A percentile compares a stretch with the other conserved stretches of the same genome.
Conservation (phyloP, 2,113 vertebrate genomes). For the Hiodon alosoides region DNA sequence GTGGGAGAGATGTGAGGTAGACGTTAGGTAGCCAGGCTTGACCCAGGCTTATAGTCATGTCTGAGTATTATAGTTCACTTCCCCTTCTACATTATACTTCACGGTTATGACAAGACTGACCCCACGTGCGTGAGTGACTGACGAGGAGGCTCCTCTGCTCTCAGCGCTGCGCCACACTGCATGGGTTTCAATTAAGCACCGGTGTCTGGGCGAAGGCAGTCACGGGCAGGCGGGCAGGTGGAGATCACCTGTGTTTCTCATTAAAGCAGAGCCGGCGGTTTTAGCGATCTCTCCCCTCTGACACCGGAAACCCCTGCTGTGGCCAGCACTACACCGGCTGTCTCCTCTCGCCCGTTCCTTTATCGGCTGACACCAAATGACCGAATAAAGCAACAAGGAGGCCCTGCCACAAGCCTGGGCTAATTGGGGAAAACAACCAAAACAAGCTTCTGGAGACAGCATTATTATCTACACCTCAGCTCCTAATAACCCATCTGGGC, state of each 20-base stretch:
- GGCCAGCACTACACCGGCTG: not conserved
- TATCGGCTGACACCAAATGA: slow-evolving; percentile 28
- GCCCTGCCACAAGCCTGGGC: slow-evolving; percentile 17
- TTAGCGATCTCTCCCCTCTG: not conserved
- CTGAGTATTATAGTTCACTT: too few species aligned
- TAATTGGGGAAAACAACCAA: slow-evolving; percentile 33
- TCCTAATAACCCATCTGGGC: slow-evolving; percentile 39
- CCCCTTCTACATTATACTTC: too few species aligned
- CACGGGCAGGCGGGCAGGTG: slow-evolving; percentile 7
- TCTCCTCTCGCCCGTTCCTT: slow-evolving; percentile 3
- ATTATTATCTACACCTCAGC: slow-evolving; percentile 32
- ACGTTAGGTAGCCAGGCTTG: too few species aligned
- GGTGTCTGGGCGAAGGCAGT: slow-evolving; percentile 19
- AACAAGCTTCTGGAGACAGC: slow-evolving; percentile 32
- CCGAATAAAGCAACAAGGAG: slow-evolving; percentile 18
- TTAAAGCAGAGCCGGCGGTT: slow-evolving; percentile 14
- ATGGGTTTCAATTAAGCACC: slow-evolving; percentile 22
- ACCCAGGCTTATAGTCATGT: too few species aligned
- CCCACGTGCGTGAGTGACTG: too few species aligned
- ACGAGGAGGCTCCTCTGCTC: not conserved
- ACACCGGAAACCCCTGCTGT: not conserved
- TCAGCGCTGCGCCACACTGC: not conserved
- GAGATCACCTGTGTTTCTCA: slow-evolving; percentile 25
- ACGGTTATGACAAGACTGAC: too few species aligned
- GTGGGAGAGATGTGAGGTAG: too few species aligned